Evolutionary conservation across 2,113 vertebrate species (phyloP).

Genomic region (Pomatostomus ruficeps): DNA sequence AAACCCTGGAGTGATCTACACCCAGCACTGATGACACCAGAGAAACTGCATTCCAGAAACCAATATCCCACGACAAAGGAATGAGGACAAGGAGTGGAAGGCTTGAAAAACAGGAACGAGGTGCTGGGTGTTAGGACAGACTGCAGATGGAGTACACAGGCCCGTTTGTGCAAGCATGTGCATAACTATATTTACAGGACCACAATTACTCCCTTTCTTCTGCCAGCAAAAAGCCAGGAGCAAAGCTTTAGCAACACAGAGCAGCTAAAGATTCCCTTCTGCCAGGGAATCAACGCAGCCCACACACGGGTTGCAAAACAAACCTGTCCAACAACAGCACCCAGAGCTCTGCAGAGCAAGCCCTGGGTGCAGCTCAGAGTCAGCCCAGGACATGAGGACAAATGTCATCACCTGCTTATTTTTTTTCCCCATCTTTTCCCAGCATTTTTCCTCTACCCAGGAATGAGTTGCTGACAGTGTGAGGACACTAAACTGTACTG

Average conservation of each 20-base stretch:
- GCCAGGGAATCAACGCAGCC: not conserved
- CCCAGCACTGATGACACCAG: conserved; percentile 65
- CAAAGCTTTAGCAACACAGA: conserved; percentile 16
- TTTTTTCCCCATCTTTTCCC: not conserved
- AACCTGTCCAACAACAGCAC: conserved; percentile 17
- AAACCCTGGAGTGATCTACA: conserved; percentile 61
- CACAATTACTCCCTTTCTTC: conserved; percentile 50
- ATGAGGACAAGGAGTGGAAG: conserved; percentile 59
- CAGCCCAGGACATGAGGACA: not conserved
- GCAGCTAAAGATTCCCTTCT: conserved; percentile 22
- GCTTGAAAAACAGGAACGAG: conserved; percentile 54
- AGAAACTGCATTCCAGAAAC: conserved; percentile 69
- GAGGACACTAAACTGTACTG: not conserved
- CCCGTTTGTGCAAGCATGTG: conserved; percentile 51
- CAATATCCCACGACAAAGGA: conserved; percentile 64
- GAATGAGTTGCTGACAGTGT: not conserved
- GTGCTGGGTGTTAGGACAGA: conserved; percentile 24
- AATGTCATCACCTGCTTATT: not conserved
- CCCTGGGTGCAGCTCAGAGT: not conserved
- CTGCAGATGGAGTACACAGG: not conserved
- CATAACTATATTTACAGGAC: conserved; percentile 50
- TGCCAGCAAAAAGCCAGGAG: conserved; percentile 43
- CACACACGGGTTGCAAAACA: conserved; percentile 36
- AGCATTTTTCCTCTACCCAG: not conserved
- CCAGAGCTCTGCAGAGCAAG: not conserved